Conservation (phyloP, 2,888 invertebrate genomes). For the Torymus auratus region DNA sequence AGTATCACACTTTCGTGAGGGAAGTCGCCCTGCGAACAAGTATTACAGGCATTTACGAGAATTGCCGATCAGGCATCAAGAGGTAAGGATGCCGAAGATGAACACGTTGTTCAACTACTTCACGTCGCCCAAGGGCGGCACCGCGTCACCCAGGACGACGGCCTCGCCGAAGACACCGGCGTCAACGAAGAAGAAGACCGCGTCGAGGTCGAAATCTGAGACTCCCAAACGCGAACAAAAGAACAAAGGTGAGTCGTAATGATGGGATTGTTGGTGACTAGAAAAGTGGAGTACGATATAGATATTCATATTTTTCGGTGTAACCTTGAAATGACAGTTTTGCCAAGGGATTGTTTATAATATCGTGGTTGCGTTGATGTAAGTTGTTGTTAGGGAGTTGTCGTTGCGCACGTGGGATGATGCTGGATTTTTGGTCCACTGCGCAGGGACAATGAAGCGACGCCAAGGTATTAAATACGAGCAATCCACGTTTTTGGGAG, state of each 20-base stretch:
- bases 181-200: conserved; percentile 45
- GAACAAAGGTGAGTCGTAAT: conserved; percentile 48
- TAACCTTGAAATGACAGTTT: conserved; percentile 1
- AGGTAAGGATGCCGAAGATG: conserved; percentile 68
- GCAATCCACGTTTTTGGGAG: too few relatives aligned
- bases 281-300: too few relatives aligned
- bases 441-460: background rate
- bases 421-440: conserved; percentile 9
- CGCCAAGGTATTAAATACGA: too few relatives aligned
- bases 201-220: conserved; percentile 35
- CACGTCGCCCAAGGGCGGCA: conserved; percentile 71
- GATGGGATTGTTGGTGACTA: too few relatives aligned
- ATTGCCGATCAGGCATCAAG: background rate
- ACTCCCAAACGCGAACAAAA: conserved; percentile 58
- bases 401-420: background rate
- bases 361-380: too few relatives aligned
- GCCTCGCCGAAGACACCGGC: conserved; percentile 59
- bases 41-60: background rate
- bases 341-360: background rate
- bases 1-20: background rate
- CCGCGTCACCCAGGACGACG: background rate
- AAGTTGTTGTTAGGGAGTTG: too few relatives aligned
- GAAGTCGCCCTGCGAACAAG: background rate
- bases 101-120: conserved; percentile 86
- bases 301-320: background rate